Conservation (phyloP, 2,113 vertebrate species). For the Donacobius atricapilla region DNA sequence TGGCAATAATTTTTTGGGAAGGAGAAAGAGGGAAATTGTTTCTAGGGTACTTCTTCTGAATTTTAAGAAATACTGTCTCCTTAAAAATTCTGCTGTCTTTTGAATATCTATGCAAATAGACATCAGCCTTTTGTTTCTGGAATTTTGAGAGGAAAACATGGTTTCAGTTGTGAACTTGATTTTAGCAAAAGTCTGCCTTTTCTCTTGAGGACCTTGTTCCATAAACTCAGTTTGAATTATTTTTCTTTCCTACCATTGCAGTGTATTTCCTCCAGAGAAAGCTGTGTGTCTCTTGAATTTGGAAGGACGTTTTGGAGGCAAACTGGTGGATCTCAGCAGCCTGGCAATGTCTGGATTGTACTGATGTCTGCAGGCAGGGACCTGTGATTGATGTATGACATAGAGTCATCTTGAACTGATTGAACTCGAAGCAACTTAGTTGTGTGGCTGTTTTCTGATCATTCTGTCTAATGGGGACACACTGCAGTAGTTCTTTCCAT, state of each 20-base stretch:
- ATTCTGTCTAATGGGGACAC: neutral
- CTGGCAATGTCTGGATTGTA: neutral
- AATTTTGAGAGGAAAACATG: neutral
- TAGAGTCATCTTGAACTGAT: neutral
- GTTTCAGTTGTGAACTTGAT: neutral
- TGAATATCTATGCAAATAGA: neutral
- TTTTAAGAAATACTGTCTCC: neutral
- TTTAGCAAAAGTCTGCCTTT: neutral
- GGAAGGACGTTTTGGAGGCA: neutral
- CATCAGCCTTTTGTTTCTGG: neutral
- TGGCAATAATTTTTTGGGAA: neutral
- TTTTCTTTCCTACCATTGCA: neutral
- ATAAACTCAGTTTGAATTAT: neutral
- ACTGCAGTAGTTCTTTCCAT: neutral
- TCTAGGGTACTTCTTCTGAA: neutral
- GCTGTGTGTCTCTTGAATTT: neutral
- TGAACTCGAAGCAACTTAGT: neutral
- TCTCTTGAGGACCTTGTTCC: neutral
- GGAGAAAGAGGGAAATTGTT: neutral
- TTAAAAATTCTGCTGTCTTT: neutral
- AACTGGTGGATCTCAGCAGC: neutral
- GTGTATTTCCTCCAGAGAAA: neutral
- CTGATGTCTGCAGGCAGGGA: neutral
- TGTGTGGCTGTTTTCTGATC: neutral
- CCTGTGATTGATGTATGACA: neutral